A percentile compares a stretch with the other conserved stretches of the same genome.
Evolutionary conservation across 2,797 vertebrate species (phyloP).

Genomic region (Brachymystax lenok): DNA sequence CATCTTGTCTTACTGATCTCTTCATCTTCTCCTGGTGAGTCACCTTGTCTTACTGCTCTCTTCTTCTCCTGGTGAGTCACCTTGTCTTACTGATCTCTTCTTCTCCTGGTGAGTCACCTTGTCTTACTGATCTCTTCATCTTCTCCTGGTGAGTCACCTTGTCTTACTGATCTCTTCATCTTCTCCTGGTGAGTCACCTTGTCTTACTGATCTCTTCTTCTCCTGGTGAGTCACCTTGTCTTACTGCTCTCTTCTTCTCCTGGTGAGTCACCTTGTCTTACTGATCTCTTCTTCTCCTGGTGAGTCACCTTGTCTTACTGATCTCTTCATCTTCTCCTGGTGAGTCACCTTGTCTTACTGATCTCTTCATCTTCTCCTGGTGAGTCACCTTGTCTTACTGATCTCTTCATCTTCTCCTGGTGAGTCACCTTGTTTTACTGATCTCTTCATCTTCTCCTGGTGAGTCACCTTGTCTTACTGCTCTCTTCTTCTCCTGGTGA

Average conservation of each 20-base stretch:
- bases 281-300: slow-evolving; percentile 36
- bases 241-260: slow-evolving; percentile 66
- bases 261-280: slow-evolving; percentile 63
- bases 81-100: slow-evolving; percentile 55
- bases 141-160: slow-evolving; percentile 69
- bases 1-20: slow-evolving; percentile 40
- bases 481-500: slow-evolving; percentile 80
- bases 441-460: slow-evolving; percentile 78
- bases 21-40: slow-evolving; percentile 79
- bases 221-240: slow-evolving; percentile 66
- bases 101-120: slow-evolving; percentile 69
- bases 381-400: slow-evolving; percentile 31
- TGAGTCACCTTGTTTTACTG: slow-evolving; percentile 30
- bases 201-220: slow-evolving; percentile 61
- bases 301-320: too few species aligned
- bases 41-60: slow-evolving; percentile 42
- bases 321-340: slow-evolving; percentile 79
- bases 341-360: slow-evolving; percentile 30
- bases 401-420: slow-evolving; percentile 78
- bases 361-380: slow-evolving; percentile 78
- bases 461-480: slow-evolving; percentile 31
- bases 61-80: slow-evolving; percentile 73
- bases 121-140: slow-evolving; percentile 51
- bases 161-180: slow-evolving; percentile 63
- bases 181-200: slow-evolving; percentile 71